Conservation (phyloP, 2,113 vertebrate species). For the Eubucco bourcierii region DNA sequence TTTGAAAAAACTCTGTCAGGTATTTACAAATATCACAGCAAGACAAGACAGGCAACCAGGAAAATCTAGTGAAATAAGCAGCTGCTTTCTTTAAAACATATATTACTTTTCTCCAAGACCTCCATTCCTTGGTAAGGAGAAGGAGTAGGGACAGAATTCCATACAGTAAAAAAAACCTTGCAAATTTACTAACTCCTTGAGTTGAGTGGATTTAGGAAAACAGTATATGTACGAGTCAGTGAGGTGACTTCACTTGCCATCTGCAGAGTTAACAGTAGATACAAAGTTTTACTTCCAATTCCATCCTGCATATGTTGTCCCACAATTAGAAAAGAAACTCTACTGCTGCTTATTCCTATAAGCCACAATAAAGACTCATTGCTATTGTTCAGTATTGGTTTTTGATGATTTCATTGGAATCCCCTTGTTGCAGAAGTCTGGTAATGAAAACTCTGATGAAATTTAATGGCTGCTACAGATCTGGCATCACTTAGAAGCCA, state of each 20-base stretch:
- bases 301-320: background rate
- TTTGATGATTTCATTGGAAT: background rate
- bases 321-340: background rate
- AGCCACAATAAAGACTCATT: background rate
- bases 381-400: background rate
- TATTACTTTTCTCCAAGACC: background rate
- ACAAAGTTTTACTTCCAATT: background rate
- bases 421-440: background rate
- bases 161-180: background rate
- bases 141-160: background rate
- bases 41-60: background rate
- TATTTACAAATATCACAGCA: background rate
- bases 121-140: background rate
- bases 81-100: background rate
- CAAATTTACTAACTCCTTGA: background rate
- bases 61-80: background rate
- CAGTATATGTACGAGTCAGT: background rate
- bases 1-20: background rate
- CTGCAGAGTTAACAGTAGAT: background rate
- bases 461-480: background rate
- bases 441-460: background rate
- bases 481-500: background rate
- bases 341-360: background rate
- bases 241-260: background rate
- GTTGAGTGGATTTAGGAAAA: background rate